Evolutionary conservation across 2,113 vertebrate genomes (phyloP).

Genomic region (Pseudonaja textilis): DNA sequence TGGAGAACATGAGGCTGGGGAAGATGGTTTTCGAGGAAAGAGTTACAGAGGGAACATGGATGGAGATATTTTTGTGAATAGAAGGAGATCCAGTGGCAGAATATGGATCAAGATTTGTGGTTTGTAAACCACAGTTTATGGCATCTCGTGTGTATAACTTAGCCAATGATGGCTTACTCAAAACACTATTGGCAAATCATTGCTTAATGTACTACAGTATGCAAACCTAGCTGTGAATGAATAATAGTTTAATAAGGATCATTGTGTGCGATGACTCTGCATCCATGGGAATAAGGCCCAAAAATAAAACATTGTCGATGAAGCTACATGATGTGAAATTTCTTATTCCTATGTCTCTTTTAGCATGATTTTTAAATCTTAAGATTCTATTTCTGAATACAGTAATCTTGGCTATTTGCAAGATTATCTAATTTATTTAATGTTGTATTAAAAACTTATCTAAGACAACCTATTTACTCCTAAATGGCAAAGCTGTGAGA

Average conservation of each 20-base stretch:
- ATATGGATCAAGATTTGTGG: neutral
- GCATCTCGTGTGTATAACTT: neutral
- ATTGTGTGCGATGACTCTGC: neutral
- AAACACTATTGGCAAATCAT: neutral
- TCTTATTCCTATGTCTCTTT: neutral
- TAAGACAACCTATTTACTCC: neutral
- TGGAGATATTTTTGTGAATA: neutral
- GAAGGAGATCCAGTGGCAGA: neutral
- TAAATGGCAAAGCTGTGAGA: neutral
- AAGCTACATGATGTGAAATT: neutral
- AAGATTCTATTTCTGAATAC: neutral
- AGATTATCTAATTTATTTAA: neutral
- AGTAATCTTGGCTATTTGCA: neutral
- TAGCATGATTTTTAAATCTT: neutral
- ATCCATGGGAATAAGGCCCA: neutral
- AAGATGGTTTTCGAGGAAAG: neutral
- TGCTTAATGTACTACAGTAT: neutral
- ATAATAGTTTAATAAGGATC: neutral
- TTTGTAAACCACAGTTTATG: neutral
- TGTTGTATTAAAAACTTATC: neutral
- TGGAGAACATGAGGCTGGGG: neutral
- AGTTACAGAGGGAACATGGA: neutral
- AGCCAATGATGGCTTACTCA: neutral
- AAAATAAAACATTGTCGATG: neutral
- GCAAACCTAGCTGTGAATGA: neutral